These are phyloP conservation scores for Danio rerio DNA, from an alignment of 2,113 vertebrate genomes.

Conservation along the genomic window DNA sequence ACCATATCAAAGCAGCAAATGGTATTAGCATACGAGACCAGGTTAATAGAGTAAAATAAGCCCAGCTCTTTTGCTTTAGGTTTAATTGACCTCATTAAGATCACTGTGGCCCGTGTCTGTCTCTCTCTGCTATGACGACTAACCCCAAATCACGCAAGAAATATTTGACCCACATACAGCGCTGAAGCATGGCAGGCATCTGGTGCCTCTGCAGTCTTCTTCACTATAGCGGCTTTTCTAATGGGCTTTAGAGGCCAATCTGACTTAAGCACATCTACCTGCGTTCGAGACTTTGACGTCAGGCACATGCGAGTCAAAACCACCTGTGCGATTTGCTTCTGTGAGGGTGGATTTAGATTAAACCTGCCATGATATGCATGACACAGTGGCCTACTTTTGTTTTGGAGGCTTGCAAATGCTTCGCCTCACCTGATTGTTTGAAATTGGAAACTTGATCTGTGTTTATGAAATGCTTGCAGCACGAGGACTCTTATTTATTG, in stretches of 20 bases:
- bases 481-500: not conserved
- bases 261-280: constrained; percentile 15
- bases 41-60: not conserved
- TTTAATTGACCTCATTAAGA: constrained; percentile 37
- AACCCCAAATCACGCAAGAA: constrained; percentile 9
- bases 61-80: not conserved
- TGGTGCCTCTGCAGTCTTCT: constrained; percentile 4
- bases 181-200: constrained; percentile 21
- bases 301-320: not conserved
- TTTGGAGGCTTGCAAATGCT: not conserved
- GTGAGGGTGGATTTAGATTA: not conserved
- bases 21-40: not conserved
- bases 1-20: constrained; percentile 3
- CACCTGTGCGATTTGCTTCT: constrained; percentile 16
- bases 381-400: constrained; percentile 33
- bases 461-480: not conserved
- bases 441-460: not conserved
- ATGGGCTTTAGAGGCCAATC: constrained; percentile 32
- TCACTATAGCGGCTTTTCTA: not conserved
- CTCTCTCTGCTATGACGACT: not conserved
- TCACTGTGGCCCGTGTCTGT: not conserved
- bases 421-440: not conserved
- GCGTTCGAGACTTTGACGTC: not conserved
- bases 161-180: constrained; percentile 45
- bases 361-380: not conserved